Conservation (phyloP, 2,888 invertebrate species). For the Pycnomerus fuliginosus region DNA sequence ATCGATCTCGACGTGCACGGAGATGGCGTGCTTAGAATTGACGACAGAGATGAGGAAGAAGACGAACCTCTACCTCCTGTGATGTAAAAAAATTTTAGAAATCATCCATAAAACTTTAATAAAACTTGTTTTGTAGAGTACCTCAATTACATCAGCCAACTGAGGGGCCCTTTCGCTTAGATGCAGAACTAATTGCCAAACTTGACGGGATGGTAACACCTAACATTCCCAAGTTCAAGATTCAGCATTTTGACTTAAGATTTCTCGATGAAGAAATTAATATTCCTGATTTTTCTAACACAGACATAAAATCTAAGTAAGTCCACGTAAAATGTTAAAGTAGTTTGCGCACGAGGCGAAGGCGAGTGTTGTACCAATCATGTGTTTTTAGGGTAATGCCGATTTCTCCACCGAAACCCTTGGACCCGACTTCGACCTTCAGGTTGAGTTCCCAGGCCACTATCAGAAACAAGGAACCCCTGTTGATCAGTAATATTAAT, state of each 20-base stretch:
- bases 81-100: constrained; percentile 28
- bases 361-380: no score
- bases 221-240: constrained; percentile 24
- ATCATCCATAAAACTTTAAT: not conserved
- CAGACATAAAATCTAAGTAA: constrained; percentile 1
- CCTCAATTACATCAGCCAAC: constrained; percentile 52
- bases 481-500: constrained; percentile 26
- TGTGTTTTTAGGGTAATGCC: constrained; percentile 53
- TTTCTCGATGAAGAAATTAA: constrained; percentile 48
- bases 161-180: constrained; percentile 74
- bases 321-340: no score
- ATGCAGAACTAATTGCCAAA: constrained; percentile 68
- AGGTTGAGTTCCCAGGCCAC: constrained; percentile 10
- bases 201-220: constrained; percentile 61
- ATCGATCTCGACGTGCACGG: no score
- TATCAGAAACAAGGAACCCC: constrained; percentile 31
- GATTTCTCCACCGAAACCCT: constrained; percentile 59
- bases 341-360: no score
- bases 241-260: constrained; percentile 50
- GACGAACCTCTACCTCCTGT: constrained; percentile 39
- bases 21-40: no score
- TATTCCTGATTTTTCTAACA: constrained; percentile 31
- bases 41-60: constrained; percentile 39
- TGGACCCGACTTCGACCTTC: constrained; percentile 42
- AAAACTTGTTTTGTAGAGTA: constrained; percentile 5